A percentile compares a stretch with the other conserved stretches of the same genome.
Conservation (phyloP, 2,113 vertebrate species). For the Gopherus flavomarginatus region DNA sequence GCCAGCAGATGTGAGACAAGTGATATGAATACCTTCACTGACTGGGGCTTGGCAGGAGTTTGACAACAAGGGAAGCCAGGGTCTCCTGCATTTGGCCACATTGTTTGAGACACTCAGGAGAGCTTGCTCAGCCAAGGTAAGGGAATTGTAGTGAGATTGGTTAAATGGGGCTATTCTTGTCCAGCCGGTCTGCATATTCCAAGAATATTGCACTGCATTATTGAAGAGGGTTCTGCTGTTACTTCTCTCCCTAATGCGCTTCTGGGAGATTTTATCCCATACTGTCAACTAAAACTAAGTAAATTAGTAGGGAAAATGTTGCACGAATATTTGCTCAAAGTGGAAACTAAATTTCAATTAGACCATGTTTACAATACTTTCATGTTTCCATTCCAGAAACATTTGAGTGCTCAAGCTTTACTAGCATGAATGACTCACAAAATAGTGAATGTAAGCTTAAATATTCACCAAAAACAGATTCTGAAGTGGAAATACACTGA, state of each 20-base stretch:
- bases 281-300: slow-evolving; percentile 55
- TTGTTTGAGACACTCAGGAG: slow-evolving; percentile 1
- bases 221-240: slow-evolving; percentile 48
- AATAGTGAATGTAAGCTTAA: slow-evolving; percentile 61
- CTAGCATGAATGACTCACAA: slow-evolving; percentile 69
- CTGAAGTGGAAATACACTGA: slow-evolving; percentile 49
- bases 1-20: slow-evolving; percentile 23
- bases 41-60: slow-evolving; percentile 23
- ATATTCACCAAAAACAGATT: slow-evolving; percentile 63
- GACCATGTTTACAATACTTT: slow-evolving; percentile 68
- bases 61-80: accelerated
- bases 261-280: slow-evolving; percentile 65
- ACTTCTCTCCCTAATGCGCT: slow-evolving; percentile 58
- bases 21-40: slow-evolving; percentile 19
- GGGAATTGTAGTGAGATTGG: background rate
- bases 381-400: slow-evolving; percentile 67
- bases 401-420: slow-evolving; percentile 71
- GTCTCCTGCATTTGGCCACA: slow-evolving; percentile 8
- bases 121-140: background rate
- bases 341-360: slow-evolving; percentile 75
- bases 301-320: slow-evolving; percentile 66
- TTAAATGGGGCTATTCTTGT: background rate
- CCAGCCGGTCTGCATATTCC: slow-evolving; percentile 17
- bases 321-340: slow-evolving; percentile 41
- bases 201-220: slow-evolving; percentile 63